These are phyloP conservation scores for Hipparchia semele DNA, from an alignment of 2,888 invertebrate genomes.

Conservation along the genomic window DNA sequence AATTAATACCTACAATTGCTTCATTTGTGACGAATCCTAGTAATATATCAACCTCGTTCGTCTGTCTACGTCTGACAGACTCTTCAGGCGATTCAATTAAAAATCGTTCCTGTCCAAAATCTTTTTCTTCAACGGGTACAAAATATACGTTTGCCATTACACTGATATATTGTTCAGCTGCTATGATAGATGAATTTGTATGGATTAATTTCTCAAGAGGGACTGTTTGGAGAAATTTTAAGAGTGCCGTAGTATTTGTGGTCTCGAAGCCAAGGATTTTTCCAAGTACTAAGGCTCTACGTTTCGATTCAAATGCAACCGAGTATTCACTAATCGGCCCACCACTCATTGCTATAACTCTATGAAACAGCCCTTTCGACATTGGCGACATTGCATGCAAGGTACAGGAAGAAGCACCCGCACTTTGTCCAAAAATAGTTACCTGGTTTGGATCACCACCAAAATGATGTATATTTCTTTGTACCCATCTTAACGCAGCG, in stretches of 20 bases:
- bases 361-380: slow-evolving; percentile 58
- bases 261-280: slow-evolving; percentile 55
- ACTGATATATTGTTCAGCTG: slow-evolving; percentile 49
- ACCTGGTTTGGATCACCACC: slow-evolving; percentile 64
- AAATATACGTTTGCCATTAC: slow-evolving; percentile 52
- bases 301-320: slow-evolving; percentile 46
- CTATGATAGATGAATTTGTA: slow-evolving; percentile 45
- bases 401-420: slow-evolving; percentile 51
- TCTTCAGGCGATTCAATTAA: slow-evolving; percentile 50
- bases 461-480: slow-evolving; percentile 57
- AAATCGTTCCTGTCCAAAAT: slow-evolving; percentile 55
- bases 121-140: slow-evolving; percentile 59
- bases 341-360: slow-evolving; percentile 86
- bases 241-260: slow-evolving; percentile 50
- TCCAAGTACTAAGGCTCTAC: slow-evolving; percentile 55
- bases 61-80: slow-evolving; percentile 61
- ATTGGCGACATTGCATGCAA: slow-evolving; percentile 60
- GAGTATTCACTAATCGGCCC: slow-evolving; percentile 69
- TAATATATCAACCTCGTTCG: slow-evolving; percentile 84
- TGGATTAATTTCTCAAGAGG: slow-evolving; percentile 51
- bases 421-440: slow-evolving; percentile 58
- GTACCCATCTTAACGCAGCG: slow-evolving; percentile 56
- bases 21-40: slow-evolving; percentile 88
- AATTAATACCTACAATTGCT: slow-evolving; percentile 55
- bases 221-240: slow-evolving; percentile 55